Evolutionary conservation across 1,140 invertebrate species (phyloP).

Genomic region (Antheraea pernyi): DNA sequence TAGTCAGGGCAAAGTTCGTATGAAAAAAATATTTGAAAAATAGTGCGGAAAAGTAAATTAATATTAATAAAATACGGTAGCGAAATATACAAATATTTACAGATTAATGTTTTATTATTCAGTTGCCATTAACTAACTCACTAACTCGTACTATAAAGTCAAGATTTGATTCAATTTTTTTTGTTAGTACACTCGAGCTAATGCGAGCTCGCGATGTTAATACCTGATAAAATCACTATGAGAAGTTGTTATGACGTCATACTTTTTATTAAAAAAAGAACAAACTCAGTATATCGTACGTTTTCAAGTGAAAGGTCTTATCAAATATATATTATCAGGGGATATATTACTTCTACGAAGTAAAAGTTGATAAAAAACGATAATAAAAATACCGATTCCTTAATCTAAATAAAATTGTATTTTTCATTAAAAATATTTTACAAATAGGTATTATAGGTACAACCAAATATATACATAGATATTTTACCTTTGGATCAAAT

Average conservation of each 20-base stretch:
- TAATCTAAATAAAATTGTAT: slow-evolving; percentile 27
- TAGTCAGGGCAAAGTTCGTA: too few relatives aligned
- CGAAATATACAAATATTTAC: too few relatives aligned
- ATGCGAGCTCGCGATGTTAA: too few relatives aligned
- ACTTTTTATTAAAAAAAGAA: not conserved
- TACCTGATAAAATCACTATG: not conserved
- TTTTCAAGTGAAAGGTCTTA: not conserved
- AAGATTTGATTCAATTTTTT: too few relatives aligned
- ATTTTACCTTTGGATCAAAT: slow-evolving; percentile 13
- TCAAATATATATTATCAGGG: not conserved
- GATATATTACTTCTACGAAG: not conserved
- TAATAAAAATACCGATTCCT: slow-evolving; percentile 14
- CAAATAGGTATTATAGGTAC: slow-evolving; percentile 20
- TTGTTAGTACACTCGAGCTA: too few relatives aligned
- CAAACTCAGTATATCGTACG: not conserved
- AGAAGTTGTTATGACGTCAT: not conserved
- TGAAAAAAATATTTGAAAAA: too few relatives aligned
- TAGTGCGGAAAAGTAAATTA: too few relatives aligned
- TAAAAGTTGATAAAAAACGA: not conserved
- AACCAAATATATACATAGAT: slow-evolving; percentile 23
- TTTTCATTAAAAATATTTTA: slow-evolving; percentile 19
- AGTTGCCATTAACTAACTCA: too few relatives aligned
- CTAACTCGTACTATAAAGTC: too few relatives aligned
- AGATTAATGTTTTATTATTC: too few relatives aligned
- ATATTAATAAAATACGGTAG: too few relatives aligned